These are phyloP conservation scores for Drosophila quinaria DNA, from an alignment of 2,888 invertebrate species.

Conservation along the genomic window DNA sequence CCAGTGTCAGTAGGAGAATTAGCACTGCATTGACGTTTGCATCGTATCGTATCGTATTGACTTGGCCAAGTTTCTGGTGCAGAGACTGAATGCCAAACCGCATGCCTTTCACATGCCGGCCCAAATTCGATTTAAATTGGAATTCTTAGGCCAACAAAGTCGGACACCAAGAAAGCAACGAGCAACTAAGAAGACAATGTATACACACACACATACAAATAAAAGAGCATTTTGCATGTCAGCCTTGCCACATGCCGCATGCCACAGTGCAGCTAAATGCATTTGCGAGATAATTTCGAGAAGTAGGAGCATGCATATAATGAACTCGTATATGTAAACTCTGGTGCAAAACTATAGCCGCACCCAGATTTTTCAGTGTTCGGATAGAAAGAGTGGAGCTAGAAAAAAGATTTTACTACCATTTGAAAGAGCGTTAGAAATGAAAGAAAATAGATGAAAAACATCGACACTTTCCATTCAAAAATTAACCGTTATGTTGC, in stretches of 20 bases:
- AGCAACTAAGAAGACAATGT: constrained; percentile 28
- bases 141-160: constrained; percentile 62
- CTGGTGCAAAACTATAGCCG: too few relatives aligned
- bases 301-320: constrained; percentile 11
- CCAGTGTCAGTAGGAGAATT: constrained; percentile 57
- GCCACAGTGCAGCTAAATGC: constrained; percentile 8
- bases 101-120: constrained; percentile 69
- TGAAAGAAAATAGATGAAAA: too few relatives aligned
- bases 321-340: constrained; percentile 24
- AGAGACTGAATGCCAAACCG: constrained; percentile 65
- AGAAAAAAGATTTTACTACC: too few relatives aligned
- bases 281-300: constrained; percentile 20
- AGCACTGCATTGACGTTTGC: constrained; percentile 63
- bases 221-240: constrained; percentile 24
- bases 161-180: constrained; percentile 33
- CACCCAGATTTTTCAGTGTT: too few relatives aligned
- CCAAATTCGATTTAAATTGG: constrained; percentile 80
- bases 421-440: too few relatives aligned
- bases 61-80: constrained; percentile 54
- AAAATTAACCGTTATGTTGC: too few relatives aligned
- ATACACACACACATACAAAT: constrained; percentile 10
- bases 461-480: too few relatives aligned
- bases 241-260: constrained; percentile 31
- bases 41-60: constrained; percentile 39
- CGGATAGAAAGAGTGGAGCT: too few relatives aligned